Conservation (phyloP, 1,140 invertebrate species). For the Bactericera cockerelli region DNA sequence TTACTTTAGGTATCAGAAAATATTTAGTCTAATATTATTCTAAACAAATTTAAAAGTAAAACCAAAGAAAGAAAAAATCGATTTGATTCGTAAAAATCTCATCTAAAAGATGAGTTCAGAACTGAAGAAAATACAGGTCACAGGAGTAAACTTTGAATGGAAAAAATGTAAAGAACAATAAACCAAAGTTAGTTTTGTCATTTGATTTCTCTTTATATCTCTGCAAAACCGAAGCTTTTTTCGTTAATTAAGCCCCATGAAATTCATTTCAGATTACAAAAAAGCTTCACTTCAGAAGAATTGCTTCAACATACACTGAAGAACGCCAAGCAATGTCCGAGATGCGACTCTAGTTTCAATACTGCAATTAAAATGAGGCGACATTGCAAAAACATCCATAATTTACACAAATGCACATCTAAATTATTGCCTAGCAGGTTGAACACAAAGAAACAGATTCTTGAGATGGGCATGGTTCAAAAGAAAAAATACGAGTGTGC, state of each 20-base stretch:
- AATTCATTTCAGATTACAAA: constrained; percentile 3
- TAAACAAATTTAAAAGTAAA: too few species aligned
- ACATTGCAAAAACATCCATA: neutral
- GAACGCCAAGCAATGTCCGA: neutral
- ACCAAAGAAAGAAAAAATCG: too few species aligned
- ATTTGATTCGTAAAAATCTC: too few species aligned
- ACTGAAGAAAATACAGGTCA: too few species aligned
- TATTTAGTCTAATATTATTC: too few species aligned
- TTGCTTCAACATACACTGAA: neutral
- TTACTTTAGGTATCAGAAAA: too few species aligned
- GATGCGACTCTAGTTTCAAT: neutral
- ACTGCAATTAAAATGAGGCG: neutral
- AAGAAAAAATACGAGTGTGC: constrained; percentile 3
- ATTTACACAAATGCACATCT: neutral
- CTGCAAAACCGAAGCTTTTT: too few species aligned
- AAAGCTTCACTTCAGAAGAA: neutral
- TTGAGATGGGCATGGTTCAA: neutral
- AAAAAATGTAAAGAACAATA: too few species aligned
- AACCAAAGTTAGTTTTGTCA: too few species aligned
- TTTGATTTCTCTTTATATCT: too few species aligned
- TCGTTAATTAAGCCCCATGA: neutral
- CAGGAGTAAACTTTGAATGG: too few species aligned
- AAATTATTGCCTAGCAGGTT: neutral
- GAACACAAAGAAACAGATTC: neutral
- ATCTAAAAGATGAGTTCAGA: too few species aligned